Evolutionary conservation across 2,113 vertebrate genomes (phyloP), one percentile per base, ranked within the genome.

Genomic region (Ailurus styani): DNA sequence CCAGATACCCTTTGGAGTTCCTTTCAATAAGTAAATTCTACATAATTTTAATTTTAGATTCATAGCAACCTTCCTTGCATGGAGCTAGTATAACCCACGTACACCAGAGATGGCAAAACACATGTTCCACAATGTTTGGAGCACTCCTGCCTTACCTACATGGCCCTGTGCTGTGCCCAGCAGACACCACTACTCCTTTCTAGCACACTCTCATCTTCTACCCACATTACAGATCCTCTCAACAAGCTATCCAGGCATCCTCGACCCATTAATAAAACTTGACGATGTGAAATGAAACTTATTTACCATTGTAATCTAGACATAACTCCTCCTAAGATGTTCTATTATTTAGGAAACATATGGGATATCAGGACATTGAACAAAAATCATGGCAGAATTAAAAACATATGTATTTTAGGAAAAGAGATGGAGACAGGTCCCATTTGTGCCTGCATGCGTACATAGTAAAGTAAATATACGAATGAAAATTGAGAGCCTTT

Each of bases 341-440:
- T 34, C 11, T 1, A 64, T 42, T n/a, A 57, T 54, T 72, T 82
- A 68, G 57, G 64, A 68, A 84, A 93, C 50, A 94, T 21, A 82
- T 21, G 42, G 25, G 40, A 96, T 34, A 8, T 20, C 14, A 84
- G 82, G n/a, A 84, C 68, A 72, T 1, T 55, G 66, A 84, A 34
- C n/a, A 62, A 68, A 40, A 89, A 55, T 42, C 25, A 93, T 50
- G n/a, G 45, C 34, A 90, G 55, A 50, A 86, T n/a, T 27, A 21
- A 77, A 21, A 68, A 91, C 9, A 42, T 27, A n/a, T 75, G 3
- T n/a, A 40, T 21, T 37, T 37, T 7, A 90, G 25, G 14, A 45
- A 64, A 85, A 95, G 37, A 95, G 55, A 93, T 29, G 27, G 57
- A 90, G 55, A 93, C n/a, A 70, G 29, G 77, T 96, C 52, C 54